Percentiles rank a stretch among this genome's conserved stretches.
Conservation (phyloP, 2,888 invertebrate species). For the Pachliopta kotzebuea region DNA sequence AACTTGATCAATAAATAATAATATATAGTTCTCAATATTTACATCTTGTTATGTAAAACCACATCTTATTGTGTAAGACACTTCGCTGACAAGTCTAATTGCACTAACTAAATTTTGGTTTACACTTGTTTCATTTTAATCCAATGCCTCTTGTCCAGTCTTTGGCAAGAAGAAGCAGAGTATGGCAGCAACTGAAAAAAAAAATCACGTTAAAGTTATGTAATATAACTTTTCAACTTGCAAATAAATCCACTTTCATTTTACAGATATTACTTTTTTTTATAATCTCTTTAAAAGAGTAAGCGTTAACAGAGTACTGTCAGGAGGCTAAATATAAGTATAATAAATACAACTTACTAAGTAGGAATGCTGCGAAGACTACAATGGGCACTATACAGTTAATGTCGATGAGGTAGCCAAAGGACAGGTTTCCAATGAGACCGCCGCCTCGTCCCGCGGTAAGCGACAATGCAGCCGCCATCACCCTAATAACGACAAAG, state of each 20-base stretch:
- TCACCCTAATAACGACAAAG: conserved; percentile 80
- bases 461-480: conserved; percentile 89
- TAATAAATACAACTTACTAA: conserved; percentile 79
- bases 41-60: conserved; percentile 74
- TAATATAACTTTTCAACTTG: too few species aligned
- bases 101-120: conserved; percentile 54
- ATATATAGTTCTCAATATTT: conserved; percentile 71
- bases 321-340: neutral
- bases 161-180: conserved; percentile 88
- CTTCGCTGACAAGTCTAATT: conserved; percentile 55
- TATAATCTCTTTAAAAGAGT: too few species aligned
- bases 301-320: too few species aligned
- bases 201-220: conserved; percentile 29
- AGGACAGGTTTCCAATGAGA: conserved; percentile 86
- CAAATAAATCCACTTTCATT: too few species aligned
- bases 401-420: conserved; percentile 89
- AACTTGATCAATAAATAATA: conserved; percentile 53
- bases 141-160: conserved; percentile 87
- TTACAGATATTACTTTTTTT: too few species aligned
- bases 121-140: conserved; percentile 63
- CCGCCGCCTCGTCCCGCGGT: conserved; percentile 90
- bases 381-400: conserved; percentile 88
- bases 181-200: conserved; percentile 85
- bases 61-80: conserved; percentile 47
- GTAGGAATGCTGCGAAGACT: conserved; percentile 86